Evolutionary conservation across 2,888 invertebrate species (phyloP), one percentile per base, ranked within the genome.

Genomic region (Pristionchus entomophagus): DNA sequence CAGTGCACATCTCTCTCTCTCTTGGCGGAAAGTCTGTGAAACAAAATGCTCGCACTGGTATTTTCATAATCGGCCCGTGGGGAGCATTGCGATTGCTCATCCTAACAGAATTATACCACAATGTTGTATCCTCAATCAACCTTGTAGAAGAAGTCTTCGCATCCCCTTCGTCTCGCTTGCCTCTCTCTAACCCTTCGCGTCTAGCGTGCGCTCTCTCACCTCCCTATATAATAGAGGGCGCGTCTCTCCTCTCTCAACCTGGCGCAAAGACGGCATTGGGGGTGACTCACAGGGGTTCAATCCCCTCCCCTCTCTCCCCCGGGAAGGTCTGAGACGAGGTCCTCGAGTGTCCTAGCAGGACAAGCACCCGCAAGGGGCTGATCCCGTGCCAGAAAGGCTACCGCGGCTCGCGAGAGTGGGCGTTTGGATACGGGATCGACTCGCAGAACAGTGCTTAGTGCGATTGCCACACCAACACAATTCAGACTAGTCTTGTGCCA

Each of bases 401-500:
- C 82, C 80, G 84, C 84, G 86, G 86, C 80, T 32, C 77, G 49
- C 35, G 29, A 32, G 29, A 29, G 80, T 53, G 49, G 81, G 89
- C 89, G 88, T 90, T 90, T 86, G 89, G 88, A 90, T 85, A 89
- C 90, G 87, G 88, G 86, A 86, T 86, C 88, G 88, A 86, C 88
- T 85, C 85, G 90, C 90, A 86, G n/a, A n/a, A n/a, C n/a, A n/a
- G 19, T 59, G 65, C 90, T 90, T 86, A 90, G 90, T 90, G 90
- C 90, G 90, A 90, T 90, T 87, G 89, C 87, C 90, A 88, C 77
- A 89, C 87, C 89, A 90, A 90, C 90, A 90, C 90, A 90, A 90
- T 90, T 90, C 90, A 90, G 90, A 90, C 90, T 90, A 90, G 90
- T 90, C 90, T 90, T 87, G 87, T 87, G 90, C 90, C 88, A 80